phyloP scores from a whole-genome alignment of 1,140 invertebrate genomes.

The Ctenoplectra terminalis region DNA sequence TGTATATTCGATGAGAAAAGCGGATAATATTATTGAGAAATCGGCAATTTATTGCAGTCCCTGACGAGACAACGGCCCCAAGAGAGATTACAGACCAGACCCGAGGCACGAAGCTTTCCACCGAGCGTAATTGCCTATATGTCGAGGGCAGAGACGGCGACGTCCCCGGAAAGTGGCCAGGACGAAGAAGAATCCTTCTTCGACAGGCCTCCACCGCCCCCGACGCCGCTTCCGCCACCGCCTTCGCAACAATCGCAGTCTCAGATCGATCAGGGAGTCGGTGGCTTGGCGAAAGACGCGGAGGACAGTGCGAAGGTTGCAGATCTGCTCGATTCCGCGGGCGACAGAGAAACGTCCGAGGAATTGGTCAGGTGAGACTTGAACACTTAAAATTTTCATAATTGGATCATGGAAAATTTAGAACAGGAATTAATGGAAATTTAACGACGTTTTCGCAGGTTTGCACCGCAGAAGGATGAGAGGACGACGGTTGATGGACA shows the following conservation, averaged over 20 bases:
- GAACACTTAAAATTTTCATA: neutral
- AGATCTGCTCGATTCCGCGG: slow-evolving; percentile 54
- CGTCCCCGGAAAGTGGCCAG: slow-evolving; percentile 56
- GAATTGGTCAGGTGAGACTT: slow-evolving; percentile 74
- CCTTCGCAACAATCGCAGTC: slow-evolving; percentile 63
- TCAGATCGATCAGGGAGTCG: slow-evolving; percentile 66
- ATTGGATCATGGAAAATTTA: neutral
- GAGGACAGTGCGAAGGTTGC: slow-evolving; percentile 55
- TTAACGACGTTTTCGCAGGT: slow-evolving; percentile 54
- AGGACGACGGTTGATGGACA: slow-evolving; percentile 74
- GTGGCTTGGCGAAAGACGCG: slow-evolving; percentile 59
- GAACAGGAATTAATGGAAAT: neutral
- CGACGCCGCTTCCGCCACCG: slow-evolving; percentile 54
- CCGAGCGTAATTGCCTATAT: slow-evolving; percentile 73
- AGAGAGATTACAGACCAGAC: slow-evolving; percentile 71
- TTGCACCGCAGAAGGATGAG: slow-evolving; percentile 71
- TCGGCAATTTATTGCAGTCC: slow-evolving; percentile 65
- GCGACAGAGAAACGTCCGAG: slow-evolving; percentile 67
- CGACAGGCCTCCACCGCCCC: slow-evolving; percentile 70
- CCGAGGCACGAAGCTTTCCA: slow-evolving; percentile 79
- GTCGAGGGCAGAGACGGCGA: slow-evolving; percentile 37
- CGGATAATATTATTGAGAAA: neutral
- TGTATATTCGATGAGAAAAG: too few relatives aligned
- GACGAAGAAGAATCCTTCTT: slow-evolving; percentile 80
- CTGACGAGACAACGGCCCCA: slow-evolving; percentile 74